Conservation (phyloP, 1,140 invertebrate genomes). For the Dysdera silvatica region DNA sequence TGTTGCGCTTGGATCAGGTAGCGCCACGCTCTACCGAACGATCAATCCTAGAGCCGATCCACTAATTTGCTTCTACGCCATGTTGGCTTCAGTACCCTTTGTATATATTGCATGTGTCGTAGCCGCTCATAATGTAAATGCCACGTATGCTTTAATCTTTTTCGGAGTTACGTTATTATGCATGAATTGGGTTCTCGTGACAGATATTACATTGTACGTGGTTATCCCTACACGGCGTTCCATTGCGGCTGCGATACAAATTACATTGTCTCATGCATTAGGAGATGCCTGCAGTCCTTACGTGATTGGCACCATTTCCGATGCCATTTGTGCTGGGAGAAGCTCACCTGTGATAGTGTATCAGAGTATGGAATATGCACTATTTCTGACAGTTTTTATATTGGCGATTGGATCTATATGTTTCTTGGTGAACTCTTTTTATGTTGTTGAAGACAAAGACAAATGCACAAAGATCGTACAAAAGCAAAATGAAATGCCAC, state of each 20-base stretch:
- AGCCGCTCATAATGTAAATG: conserved; percentile 53
- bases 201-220: conserved; percentile 88
- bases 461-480: no score
- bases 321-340: conserved; percentile 34
- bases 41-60: conserved; percentile 69
- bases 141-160: conserved; percentile 58
- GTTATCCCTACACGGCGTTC: conserved; percentile 80
- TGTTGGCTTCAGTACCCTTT: conserved; percentile 75
- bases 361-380: conserved; percentile 71
- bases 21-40: conserved; percentile 62
- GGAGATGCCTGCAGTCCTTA: conserved; percentile 94
- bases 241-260: conserved; percentile 89
- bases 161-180: conserved; percentile 60
- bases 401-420: conserved; percentile 80
- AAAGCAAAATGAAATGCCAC: no score
- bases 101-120: conserved; percentile 64
- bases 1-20: conserved; percentile 72
- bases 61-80: conserved; percentile 78
- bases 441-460: conserved; percentile 72
- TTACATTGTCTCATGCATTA: conserved; percentile 81
- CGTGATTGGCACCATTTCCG: conserved; percentile 64
- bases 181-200: conserved; percentile 95
- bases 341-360: conserved; percentile 49
- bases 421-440: conserved; percentile 80
- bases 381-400: conserved; percentile 81